These are phyloP conservation scores for Sisyra terminalis DNA, from an alignment of 2,888 invertebrate genomes.

Conservation along the genomic window DNA sequence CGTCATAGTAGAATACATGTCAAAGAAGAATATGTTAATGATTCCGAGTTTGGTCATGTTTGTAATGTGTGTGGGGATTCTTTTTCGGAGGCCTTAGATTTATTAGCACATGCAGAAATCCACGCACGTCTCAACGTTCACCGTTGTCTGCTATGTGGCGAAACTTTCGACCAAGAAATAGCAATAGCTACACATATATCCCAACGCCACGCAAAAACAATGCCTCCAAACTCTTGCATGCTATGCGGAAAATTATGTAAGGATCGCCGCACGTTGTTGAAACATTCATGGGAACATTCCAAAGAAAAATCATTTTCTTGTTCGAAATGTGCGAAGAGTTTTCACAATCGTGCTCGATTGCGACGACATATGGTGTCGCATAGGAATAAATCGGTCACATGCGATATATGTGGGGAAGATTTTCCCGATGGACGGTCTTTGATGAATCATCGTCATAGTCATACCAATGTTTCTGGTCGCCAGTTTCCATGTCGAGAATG, in stretches of 20 bases:
- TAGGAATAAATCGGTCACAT: constrained; percentile 49
- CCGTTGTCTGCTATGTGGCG: constrained; percentile 47
- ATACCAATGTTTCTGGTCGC: constrained; percentile 32
- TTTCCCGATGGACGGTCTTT: constrained; percentile 52
- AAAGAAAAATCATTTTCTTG: constrained; percentile 38
- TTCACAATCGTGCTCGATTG: constrained; percentile 47
- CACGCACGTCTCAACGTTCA: constrained; percentile 37
- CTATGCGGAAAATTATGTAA: constrained; percentile 52
- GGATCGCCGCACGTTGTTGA: constrained; percentile 45
- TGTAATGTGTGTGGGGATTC: constrained; percentile 69
- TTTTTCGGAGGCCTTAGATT: constrained; percentile 57
- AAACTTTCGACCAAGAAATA: constrained; percentile 41
- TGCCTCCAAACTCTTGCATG: constrained; percentile 47
- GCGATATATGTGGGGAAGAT: constrained; percentile 52
- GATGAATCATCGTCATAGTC: constrained; percentile 53
- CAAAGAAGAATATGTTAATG: constrained; percentile 27
- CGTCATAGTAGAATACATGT: constrained; percentile 38
- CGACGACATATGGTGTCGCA: constrained; percentile 55
- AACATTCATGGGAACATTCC: constrained; percentile 53
- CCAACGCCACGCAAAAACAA: constrained; percentile 37
- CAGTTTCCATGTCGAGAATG: constrained; percentile 71
- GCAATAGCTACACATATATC: constrained; percentile 45
- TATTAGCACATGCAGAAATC: constrained; percentile 62
- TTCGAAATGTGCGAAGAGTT: constrained; percentile 51
- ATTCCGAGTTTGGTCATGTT: constrained; percentile 38